phyloP scores from a whole-genome alignment of 1,140 invertebrate genomes.

The Aphis craccivora region DNA sequence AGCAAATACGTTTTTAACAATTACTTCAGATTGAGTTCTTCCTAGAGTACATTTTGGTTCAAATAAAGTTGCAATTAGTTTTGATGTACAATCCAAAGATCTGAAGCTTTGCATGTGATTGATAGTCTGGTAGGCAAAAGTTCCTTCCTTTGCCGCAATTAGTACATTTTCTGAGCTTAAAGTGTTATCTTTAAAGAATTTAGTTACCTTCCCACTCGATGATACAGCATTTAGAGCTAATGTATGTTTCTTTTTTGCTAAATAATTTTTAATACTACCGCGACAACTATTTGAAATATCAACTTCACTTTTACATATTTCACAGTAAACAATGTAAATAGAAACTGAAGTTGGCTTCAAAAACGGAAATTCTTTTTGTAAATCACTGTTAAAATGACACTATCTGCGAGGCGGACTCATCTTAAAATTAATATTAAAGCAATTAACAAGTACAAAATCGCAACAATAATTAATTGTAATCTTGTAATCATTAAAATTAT shows the following conservation, averaged over 20 bases:
- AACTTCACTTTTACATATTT: slow-evolving; percentile 30
- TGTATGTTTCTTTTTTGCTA: neutral
- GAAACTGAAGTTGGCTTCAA: neutral
- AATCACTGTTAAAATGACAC: neutral
- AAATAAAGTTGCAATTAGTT: slow-evolving; percentile 60
- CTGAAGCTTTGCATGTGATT: slow-evolving; percentile 59
- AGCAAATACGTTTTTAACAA: slow-evolving; percentile 60
- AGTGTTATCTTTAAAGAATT: slow-evolving; percentile 6
- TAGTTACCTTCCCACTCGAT: neutral
- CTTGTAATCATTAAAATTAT: neutral
- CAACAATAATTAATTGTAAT: neutral
- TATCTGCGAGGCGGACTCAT: neutral
- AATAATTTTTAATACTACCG: slow-evolving; percentile 16
- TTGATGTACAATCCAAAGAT: slow-evolving; percentile 61
- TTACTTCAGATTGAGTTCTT: slow-evolving; percentile 60
- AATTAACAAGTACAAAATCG: neutral
- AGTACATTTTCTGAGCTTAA: slow-evolving; percentile 25
- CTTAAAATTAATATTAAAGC: neutral
- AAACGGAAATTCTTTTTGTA: neutral
- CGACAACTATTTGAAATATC: slow-evolving; percentile 18
- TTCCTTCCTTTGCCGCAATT: slow-evolving; percentile 59
- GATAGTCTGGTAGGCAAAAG: slow-evolving; percentile 61
- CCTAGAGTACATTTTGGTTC: slow-evolving; percentile 52
- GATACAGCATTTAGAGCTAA: neutral
- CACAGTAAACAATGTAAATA: neutral